Evolutionary conservation across 2,113 vertebrate genomes (phyloP).

Genomic region (Bungarus multicinctus): DNA sequence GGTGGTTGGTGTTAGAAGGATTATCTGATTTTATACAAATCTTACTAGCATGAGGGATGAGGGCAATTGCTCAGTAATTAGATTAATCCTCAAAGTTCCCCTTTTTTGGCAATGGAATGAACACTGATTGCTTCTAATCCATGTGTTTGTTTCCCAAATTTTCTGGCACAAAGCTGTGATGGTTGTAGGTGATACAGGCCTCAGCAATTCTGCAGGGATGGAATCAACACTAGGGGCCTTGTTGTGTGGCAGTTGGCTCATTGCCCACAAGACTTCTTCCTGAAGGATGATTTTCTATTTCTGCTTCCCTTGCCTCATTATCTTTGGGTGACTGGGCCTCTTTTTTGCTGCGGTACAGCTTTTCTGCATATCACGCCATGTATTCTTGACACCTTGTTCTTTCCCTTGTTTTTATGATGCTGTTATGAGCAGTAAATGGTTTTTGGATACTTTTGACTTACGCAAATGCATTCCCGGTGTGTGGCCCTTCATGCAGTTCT

Average conservation of each 20-base stretch:
- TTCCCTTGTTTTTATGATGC: not conserved
- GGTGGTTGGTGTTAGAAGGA: not conserved
- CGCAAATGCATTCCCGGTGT: not conserved
- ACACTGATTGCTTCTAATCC: not conserved
- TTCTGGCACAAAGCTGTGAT: not conserved
- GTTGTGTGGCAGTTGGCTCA: not conserved
- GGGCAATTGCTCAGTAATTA: not conserved
- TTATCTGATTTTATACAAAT: not conserved
- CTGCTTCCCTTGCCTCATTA: not conserved
- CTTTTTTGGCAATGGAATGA: not conserved
- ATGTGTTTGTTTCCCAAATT: not conserved
- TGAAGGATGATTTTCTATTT: not conserved
- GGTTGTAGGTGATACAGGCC: not conserved
- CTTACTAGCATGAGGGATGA: not conserved
- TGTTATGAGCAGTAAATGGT: not conserved
- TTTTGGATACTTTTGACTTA: not conserved
- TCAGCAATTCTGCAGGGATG: not conserved
- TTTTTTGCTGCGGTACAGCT: not conserved
- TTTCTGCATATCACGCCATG: not conserved
- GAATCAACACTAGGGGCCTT: not conserved
- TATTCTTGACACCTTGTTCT: not conserved
- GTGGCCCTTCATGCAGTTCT: not conserved
- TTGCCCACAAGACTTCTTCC: not conserved
- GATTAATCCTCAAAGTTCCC: not conserved
- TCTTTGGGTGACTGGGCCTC: not conserved